Evolutionary conservation across 1,140 invertebrate species (phyloP).

Genomic region (Trachymyrmex septentrionalis): DNA sequence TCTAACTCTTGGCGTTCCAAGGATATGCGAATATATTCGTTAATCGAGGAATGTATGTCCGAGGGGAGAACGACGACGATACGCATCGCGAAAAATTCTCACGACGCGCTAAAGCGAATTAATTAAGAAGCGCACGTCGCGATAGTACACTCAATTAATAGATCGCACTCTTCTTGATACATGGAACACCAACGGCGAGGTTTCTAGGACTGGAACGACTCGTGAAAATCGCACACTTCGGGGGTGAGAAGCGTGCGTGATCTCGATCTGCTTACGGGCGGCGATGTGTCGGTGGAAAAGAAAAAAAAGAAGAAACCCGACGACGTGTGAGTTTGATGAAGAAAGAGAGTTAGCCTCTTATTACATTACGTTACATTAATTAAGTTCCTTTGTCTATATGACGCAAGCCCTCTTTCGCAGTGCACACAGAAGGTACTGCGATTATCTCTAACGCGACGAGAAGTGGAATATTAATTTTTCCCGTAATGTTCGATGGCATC

Average conservation of each 20-base stretch:
- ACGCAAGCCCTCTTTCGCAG: slow-evolving; percentile 2
- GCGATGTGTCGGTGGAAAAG: background rate
- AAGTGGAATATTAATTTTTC: slow-evolving; percentile 32
- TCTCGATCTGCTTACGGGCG: slow-evolving; percentile 60
- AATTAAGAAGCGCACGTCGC: slow-evolving; percentile 78
- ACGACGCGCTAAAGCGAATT: slow-evolving; percentile 73
- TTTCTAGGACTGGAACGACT: slow-evolving; percentile 62
- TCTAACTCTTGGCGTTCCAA: background rate
- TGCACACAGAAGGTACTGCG: background rate
- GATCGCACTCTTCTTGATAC: slow-evolving; percentile 55
- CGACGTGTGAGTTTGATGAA: slow-evolving; percentile 22
- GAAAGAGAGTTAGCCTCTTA: slow-evolving; percentile 43
- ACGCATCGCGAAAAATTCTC: slow-evolving; percentile 73
- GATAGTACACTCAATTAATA: slow-evolving; percentile 76
- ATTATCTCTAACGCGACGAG: slow-evolving; percentile 5
- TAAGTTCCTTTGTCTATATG: slow-evolving; percentile 68
- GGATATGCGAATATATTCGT: slow-evolving; percentile 1
- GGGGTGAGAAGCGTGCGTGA: slow-evolving; percentile 30
- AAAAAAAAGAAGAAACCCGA: background rate
- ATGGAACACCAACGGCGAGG: background rate
- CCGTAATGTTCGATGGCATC: slow-evolving; percentile 15
- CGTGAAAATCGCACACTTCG: slow-evolving; percentile 44
- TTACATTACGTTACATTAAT: slow-evolving; percentile 68
- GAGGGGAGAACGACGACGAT: slow-evolving; percentile 21
- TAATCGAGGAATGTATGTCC: slow-evolving; percentile 6